phyloP scores from a whole-genome alignment of 1,140 invertebrate genomes.

The Acyrthosiphon pisum region DNA sequence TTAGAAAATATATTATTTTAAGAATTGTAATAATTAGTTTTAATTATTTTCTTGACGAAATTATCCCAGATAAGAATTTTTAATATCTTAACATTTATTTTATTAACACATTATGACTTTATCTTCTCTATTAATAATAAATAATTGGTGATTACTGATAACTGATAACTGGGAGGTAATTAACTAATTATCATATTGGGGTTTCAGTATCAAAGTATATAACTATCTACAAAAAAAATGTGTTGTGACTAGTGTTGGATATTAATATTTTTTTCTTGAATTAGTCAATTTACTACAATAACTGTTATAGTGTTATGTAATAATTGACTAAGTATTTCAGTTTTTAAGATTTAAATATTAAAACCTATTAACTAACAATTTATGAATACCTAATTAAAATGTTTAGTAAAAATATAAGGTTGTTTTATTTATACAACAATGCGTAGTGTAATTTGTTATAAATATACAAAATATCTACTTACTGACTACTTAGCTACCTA shows the following conservation, averaged over 20 bases:
- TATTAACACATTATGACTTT: not conserved
- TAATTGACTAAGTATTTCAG: not conserved
- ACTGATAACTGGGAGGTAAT: not conserved
- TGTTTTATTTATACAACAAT: not conserved
- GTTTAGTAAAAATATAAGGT: not conserved
- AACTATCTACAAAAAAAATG: not conserved
- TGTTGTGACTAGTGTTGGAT: not conserved
- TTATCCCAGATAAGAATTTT: not conserved
- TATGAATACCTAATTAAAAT: not conserved
- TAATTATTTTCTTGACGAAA: not conserved
- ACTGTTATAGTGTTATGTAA: too few species aligned
- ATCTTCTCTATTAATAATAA: not conserved
- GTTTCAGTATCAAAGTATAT: not conserved
- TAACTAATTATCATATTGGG: not conserved
- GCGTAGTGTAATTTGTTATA: not conserved
- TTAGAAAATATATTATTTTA: not conserved
- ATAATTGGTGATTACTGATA: not conserved
- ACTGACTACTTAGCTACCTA: not conserved
- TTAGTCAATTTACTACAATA: not conserved
- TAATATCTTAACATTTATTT: not conserved
- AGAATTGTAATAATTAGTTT: not conserved
- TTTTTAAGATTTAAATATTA: not conserved
- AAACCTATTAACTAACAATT: not conserved
- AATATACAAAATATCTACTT: not conserved
- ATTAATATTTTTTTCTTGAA: not conserved